Evolutionary conservation across 2,113 vertebrate genomes (phyloP), one percentile per base, ranked within the genome.

Genomic region (Stercorarius parasiticus): DNA sequence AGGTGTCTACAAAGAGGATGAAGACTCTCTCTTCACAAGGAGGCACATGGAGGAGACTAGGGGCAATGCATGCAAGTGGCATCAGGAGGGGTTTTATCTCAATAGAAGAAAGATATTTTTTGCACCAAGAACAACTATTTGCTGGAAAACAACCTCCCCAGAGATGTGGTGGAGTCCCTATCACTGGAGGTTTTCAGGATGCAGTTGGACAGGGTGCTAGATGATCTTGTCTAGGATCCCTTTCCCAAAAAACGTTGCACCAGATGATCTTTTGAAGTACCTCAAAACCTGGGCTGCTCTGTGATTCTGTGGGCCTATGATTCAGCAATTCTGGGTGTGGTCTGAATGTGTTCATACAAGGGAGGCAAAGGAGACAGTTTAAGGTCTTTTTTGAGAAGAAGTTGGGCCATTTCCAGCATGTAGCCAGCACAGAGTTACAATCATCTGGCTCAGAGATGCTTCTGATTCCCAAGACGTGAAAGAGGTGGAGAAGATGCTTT

Each of bases 281-380:
- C 1, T 72, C 25, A 27, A 45, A 87, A 2, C 19, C 32, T 81
- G 17, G 15, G 71, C 55, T 52, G 7, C 50, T 72, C 23, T 80
- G 7, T 45, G 25, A 36, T 62, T 76, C 27, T 45, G 3, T 6
- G 11, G 5, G 27, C 42, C 47, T 62, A 2, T n/a, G 16, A 69
- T 38, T 40, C 29, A 84, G 29, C 26, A 38, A 0, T 7, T 1
- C 0, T 32, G 8, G 17, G 20, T 26, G 36, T 2, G 15, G 36
- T 25, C 34, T 53, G 45, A 82, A 56, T 27, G 11, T n/a, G 32
- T 3, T 49, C 7, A 58, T 13, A 49, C 5, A 32, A 40, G 13
- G 17, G 12, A 86, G 14, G 29, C 10, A 76, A 84, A 83, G 27
- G 0, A 55, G 11, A 26, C 0, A 1, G 6, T 27, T 77, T 34